Base-by-base conservation (phyloP, 2,888 invertebrate species). In the Trichogramma evanescens region DNA sequence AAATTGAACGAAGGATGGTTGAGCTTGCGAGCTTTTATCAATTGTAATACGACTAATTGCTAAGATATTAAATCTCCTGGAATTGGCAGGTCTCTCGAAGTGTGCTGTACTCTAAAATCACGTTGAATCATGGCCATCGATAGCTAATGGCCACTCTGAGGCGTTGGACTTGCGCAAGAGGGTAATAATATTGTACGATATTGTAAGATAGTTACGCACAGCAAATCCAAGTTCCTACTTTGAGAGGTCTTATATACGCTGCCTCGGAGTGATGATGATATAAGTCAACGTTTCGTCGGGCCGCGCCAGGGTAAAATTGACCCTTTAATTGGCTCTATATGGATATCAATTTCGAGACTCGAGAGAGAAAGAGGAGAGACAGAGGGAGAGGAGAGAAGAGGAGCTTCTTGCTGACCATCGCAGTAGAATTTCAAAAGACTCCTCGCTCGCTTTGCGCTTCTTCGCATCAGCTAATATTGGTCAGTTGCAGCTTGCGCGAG, bases 61-160 rank as follows among this genome's bases (percentile, higher is more conserved):
- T 26, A 26, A 26, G 26, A 26, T 26, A 26, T 26, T 26, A 26
- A 26, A 26, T 26, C 26, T 26, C 2, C 26, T 26, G 26, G 26
- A 26, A 26, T 2, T 26, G 26, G 2, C 26, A 26, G 26, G 26
- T 26, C 26, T 26, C 26, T 26, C 26, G 26, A 26, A 2, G 3
- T 26, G 26, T 26, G 26, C 26, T 26, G 26, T 26, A 26, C 26
- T 26, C 26, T 26, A 26, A 26, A 26, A 26, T 26, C 26, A 26
- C 26, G 26, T 26, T 2, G 26, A 26, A 26, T 26, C 26, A 26
- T 26, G 50, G 67, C 64, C 64, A 65, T 66, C 63, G 69, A 67
- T 72, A 69, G 68, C 72, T 74, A 75, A 75, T 75, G 73, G 72
- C 74, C 72, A 75, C 75, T 75, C 74, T 74, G 75, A 74, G 74